Evolutionary conservation across 2,113 vertebrate genomes (phyloP).

Genomic region (Uropsilus gracilis): DNA sequence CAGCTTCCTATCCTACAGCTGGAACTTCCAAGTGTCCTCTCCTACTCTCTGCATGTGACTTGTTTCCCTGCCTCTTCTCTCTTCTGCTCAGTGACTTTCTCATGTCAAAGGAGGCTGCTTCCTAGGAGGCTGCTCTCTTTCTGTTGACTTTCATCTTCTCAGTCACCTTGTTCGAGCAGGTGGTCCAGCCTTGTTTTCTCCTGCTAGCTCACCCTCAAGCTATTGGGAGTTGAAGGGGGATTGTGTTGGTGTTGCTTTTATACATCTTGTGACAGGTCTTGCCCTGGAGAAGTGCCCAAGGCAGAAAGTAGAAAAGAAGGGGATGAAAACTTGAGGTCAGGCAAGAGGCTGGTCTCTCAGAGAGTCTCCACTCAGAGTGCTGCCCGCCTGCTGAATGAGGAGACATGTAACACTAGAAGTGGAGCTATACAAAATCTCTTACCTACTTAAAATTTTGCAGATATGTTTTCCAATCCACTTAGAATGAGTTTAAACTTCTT

Average conservation of each 20-base stretch:
- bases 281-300: background rate
- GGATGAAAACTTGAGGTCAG: background rate
- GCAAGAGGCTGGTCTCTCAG: background rate
- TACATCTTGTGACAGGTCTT: background rate
- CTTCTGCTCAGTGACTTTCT: background rate
- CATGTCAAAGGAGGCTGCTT: background rate
- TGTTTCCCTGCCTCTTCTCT: background rate
- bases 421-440: background rate
- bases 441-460: background rate
- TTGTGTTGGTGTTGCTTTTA: background rate
- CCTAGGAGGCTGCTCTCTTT: background rate
- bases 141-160: background rate
- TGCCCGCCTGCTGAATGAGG: background rate
- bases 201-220: background rate
- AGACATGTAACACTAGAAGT: rapidly evolving
- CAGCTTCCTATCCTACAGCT: background rate
- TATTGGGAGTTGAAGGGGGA: background rate
- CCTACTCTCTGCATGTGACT: background rate
- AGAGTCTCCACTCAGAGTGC: background rate
- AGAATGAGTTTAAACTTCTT: background rate
- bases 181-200: background rate
- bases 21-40: background rate
- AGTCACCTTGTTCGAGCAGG: background rate
- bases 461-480: background rate
- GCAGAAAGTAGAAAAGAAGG: background rate